A percentile compares a stretch with the other conserved stretches of the same genome.
Conservation (phyloP, 2,888 invertebrate species). For the Stenoptilia bipunctidactyla region DNA sequence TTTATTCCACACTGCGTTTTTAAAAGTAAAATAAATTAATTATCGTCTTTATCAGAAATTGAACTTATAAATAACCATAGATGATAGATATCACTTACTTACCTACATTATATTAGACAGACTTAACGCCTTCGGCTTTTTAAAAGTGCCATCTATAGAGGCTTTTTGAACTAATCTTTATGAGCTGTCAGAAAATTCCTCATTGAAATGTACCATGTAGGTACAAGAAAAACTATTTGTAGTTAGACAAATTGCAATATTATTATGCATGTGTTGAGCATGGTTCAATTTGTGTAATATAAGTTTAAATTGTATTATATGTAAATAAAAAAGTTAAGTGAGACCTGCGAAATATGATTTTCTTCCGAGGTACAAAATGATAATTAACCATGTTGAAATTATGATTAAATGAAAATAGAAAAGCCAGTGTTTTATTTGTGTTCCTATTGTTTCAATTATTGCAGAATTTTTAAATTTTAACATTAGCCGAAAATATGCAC, state of each 20-base stretch:
- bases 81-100: no score
- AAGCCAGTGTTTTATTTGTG: slow-evolving; percentile 24
- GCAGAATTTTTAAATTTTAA: no score
- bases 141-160: no score
- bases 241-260: slow-evolving; percentile 57
- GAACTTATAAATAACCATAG: no score
- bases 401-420: slow-evolving; percentile 65
- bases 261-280: slow-evolving; percentile 36
- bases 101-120: no score
- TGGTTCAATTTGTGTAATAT: slow-evolving; percentile 50
- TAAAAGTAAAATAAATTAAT: no score
- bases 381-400: slow-evolving; percentile 69
- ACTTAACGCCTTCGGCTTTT: no score
- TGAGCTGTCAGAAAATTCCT: no score
- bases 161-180: no score
- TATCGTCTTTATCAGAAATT: no score
- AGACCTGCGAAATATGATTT: slow-evolving; percentile 67
- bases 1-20: no score
- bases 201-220: slow-evolving; percentile 56
- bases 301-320: slow-evolving; percentile 59
- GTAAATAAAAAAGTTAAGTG: slow-evolving; percentile 64
- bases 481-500: no score
- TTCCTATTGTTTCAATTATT: neutral
- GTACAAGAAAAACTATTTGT: slow-evolving; percentile 60
- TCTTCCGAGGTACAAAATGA: slow-evolving; percentile 68